phyloP scores from a whole-genome alignment of 1,140 invertebrate species.

The Nixonia krombeini region DNA sequence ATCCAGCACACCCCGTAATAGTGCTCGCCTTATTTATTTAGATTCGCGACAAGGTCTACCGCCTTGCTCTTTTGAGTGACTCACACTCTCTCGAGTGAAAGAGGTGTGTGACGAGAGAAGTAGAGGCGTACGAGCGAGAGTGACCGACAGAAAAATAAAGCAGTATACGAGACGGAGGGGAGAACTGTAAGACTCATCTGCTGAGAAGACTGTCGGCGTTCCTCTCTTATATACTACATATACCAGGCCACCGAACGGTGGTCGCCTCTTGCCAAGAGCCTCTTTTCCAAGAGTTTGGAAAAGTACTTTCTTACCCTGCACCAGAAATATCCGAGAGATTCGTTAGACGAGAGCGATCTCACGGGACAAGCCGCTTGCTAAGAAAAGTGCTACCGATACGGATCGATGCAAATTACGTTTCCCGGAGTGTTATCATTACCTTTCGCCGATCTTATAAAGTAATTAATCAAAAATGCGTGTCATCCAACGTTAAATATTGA shows the following conservation, averaged over 20 bases:
- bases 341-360: slow-evolving; percentile 9
- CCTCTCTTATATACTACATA: slow-evolving; percentile 21
- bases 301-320: slow-evolving; percentile 40
- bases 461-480: too few relatives aligned
- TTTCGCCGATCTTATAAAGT: too few relatives aligned
- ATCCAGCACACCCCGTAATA: slow-evolving; percentile 37
- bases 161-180: slow-evolving; percentile 1
- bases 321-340: slow-evolving; percentile 52
- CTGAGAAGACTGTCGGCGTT: slow-evolving; percentile 25
- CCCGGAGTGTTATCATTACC: too few relatives aligned
- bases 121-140: slow-evolving; percentile 30
- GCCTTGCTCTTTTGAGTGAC: slow-evolving; percentile 33
- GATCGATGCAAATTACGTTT: slow-evolving; percentile 25
- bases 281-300: slow-evolving; percentile 51
- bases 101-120: slow-evolving; percentile 8
- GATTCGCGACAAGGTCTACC: slow-evolving; percentile 58
- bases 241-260: slow-evolving; percentile 18
- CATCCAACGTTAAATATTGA: too few relatives aligned
- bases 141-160: slow-evolving; percentile 22
- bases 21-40: slow-evolving; percentile 59
- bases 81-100: slow-evolving; percentile 28
- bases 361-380: not conserved
- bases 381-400: slow-evolving; percentile 9
- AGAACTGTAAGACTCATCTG: slow-evolving; percentile 35
- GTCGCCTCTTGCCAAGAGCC: slow-evolving; percentile 51